Evolutionary conservation across 1,140 invertebrate species (phyloP), one percentile per base, ranked within the genome.

Genomic region (Leptopilina clavipes): DNA sequence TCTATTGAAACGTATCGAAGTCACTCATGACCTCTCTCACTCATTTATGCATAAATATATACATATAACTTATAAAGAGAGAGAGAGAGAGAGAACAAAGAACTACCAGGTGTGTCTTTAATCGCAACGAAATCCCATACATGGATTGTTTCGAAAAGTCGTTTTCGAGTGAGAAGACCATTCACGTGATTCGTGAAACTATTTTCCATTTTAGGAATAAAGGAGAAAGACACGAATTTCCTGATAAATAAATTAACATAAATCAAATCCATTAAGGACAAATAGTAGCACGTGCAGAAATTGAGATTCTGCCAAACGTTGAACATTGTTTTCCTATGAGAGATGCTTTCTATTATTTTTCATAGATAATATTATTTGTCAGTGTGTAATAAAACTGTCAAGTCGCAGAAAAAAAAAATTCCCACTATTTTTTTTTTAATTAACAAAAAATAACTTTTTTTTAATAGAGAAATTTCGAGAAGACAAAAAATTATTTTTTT

Each of bases 1-100:
- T 65, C 59, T 65, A 65, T 65, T 65, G 59, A 65, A 40, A 65
- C 59, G 59, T 65, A 65, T 65, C 22, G 59, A 65, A 65, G 59
- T 65, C 59, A 65, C 56, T 59, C 56, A 59, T 59, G 56, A 59
- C 59, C 59, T 65, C 59, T 65, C 59, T 65, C 25, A 65, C 25
- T 65, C 22, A 65, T 22, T 65, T 65, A 65, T 65, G 19, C 59
- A 65, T 40, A 40, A 8, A 40, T 40, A 40, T 40, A 40, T 40
- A 6, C 7, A 40, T 40, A 40, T 40, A 40, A 8, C 37, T 2
- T 40, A 40, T 40, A 40, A 40, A 7, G 9, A 7, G 37, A 7
- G 37, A 40, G 3, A 8, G 2, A 8, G 25, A 31, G 5, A 31
- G 22, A 31, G 14, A 65, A 65, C 59, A 65, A 65, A 65, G 59